Base-by-base conservation (phyloP, 2,113 vertebrate species). In the Tyrannus savana region DNA sequence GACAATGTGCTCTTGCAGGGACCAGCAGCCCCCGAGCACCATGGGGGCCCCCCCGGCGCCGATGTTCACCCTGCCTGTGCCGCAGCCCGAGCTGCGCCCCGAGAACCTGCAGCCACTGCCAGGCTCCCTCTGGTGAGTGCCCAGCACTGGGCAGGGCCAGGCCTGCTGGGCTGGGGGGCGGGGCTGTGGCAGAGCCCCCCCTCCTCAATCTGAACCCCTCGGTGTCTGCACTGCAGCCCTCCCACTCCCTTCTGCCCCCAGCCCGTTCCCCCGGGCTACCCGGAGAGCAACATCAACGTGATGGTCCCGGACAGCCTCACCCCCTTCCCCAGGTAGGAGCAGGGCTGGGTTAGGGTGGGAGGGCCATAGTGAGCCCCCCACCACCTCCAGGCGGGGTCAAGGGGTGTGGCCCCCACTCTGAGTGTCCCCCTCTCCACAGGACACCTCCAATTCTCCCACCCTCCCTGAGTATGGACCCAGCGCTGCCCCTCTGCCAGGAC, bases 271-370 rank as follows among this genome's bases (percentile, higher is more conserved):
- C 10, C 10, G 1, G 44, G 67, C 72, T 93, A 83, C 72, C 62
- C 94, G 10, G 94, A 96, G 9, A 74, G 52, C 71, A 87, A 10
- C 66, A 14, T 96, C 23, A 42, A 11, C 33, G 28, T 95, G 75
- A 82, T 91, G 92, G 72, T 69, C 24, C 5, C 95, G 0, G 21
- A 58, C 9, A 78, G 23, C 66, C 50, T 52, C 50, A 52, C 90
- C 15, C 49, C 93, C 59, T 97, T 97, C 67, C 56, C 80, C 84
- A 91, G 95, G 85, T 93, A 94, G 73, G 93, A 73, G 58, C 0
- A 0, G 55, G 23, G 73, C 21, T 0, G 3, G 21, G 2, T 7
- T 3, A 7, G 58, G 50, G 31, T 5, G 22, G 14, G 46, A 58
- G 21, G 27, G 58, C 2, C 10, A 22, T 3, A 9, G 7, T 9